Evolutionary conservation across 92 coral and sea anemone species (phyloP).

Genomic region (Siderastrea radians): DNA sequence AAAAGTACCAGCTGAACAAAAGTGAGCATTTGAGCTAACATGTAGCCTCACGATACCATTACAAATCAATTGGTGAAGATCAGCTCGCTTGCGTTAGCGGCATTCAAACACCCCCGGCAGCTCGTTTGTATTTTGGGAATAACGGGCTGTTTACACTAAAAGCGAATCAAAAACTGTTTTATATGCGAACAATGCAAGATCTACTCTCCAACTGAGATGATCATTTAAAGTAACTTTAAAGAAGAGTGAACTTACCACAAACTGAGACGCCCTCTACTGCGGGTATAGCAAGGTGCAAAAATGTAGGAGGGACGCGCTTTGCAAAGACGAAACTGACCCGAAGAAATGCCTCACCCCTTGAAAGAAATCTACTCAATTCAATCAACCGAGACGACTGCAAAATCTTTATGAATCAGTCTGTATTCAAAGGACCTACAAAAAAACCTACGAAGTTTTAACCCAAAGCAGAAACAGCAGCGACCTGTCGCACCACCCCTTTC

Average conservation of each 20-base stretch:
- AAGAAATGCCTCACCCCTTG: conserved; percentile 2
- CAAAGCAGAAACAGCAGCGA: neutral
- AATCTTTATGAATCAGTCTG: neutral
- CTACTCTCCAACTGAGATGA: neutral
- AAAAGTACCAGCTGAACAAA: neutral
- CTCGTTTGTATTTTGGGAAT: too few species aligned
- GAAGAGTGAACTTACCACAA: conserved; percentile 5
- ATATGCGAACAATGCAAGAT: neutral
- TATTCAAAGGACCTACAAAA: neutral
- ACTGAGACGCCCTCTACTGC: neutral
- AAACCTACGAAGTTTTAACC: neutral
- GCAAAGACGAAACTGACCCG: neutral
- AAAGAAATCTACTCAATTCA: conserved; percentile 5
- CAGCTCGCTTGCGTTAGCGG: neutral
- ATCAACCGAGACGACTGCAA: conserved; percentile 6
- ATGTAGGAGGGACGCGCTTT: neutral
- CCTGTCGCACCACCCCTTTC: neutral
- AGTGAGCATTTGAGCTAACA: neutral
- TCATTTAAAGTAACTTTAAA: neutral
- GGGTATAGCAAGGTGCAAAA: neutral
- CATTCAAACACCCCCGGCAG: neutral
- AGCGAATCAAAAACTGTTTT: too few species aligned
- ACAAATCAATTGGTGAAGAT: neutral
- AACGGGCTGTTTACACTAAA: too few species aligned
- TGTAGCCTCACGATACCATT: neutral